Evolutionary conservation across 2,888 invertebrate genomes (phyloP).

Genomic region (Gastrophysa polygoni): DNA sequence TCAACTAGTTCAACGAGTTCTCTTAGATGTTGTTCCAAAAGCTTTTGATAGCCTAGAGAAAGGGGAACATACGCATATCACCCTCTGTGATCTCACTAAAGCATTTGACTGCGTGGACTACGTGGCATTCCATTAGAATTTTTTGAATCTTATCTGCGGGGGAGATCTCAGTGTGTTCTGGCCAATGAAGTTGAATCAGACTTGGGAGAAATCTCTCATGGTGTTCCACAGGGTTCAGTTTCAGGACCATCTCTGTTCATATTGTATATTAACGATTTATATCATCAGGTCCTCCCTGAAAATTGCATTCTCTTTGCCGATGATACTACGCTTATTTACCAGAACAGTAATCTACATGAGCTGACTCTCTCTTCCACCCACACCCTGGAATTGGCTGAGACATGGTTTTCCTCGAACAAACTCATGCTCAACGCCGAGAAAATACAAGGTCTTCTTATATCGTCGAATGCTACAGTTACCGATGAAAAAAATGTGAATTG

Average conservation of each 20-base stretch:
- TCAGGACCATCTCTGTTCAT: neutral
- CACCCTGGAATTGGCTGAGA: neutral
- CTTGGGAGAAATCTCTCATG: no score
- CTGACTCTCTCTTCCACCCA: neutral
- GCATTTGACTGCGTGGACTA: conserved; percentile 1
- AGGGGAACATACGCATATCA: neutral
- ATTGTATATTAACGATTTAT: neutral
- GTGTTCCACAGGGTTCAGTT: neutral
- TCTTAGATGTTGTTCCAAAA: neutral
- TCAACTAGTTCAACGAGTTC: neutral
- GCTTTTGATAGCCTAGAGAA: neutral
- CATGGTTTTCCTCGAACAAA: neutral
- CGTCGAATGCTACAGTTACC: neutral
- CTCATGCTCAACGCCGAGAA: neutral
- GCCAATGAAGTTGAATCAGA: no score
- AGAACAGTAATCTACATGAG: no score
- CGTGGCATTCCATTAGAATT: neutral
- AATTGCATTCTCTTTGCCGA: conserved; percentile 3
- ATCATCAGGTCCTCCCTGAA: neutral
- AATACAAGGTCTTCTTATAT: neutral
- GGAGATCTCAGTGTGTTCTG: no score
- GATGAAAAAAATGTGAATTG: no score
- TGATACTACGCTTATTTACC: neutral
- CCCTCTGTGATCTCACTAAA: conserved; percentile 2
- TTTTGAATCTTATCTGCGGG: neutral